Evolutionary conservation across 2,113 vertebrate species (phyloP).

Genomic region (Clinocottus analis): DNA sequence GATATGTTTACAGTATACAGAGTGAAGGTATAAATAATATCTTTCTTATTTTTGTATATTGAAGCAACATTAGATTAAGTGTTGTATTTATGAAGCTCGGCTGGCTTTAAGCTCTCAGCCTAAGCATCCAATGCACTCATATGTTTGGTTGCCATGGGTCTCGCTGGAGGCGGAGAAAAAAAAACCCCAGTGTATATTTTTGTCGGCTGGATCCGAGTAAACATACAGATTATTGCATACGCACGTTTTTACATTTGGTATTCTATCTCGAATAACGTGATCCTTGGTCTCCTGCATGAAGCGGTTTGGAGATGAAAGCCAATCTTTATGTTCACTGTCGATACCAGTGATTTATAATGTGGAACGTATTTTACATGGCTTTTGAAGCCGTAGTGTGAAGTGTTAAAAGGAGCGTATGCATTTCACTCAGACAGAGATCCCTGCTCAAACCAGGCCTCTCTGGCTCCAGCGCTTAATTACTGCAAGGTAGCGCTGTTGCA

Average conservation of each 20-base stretch:
- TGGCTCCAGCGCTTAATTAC: slow-evolving; percentile 49
- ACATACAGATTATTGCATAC: slow-evolving; percentile 26
- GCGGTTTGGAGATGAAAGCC: not conserved
- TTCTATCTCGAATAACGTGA: not conserved
- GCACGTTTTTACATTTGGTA: not conserved
- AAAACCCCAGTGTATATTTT: not conserved
- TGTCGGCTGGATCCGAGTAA: slow-evolving; percentile 16
- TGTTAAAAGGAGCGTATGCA: slow-evolving; percentile 49
- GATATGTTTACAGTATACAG: not conserved
- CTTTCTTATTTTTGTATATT: not conserved
- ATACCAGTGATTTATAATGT: slow-evolving; percentile 18
- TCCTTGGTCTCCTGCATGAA: not conserved
- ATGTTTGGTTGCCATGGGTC: slow-evolving; percentile 41
- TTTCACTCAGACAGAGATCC: slow-evolving; percentile 35
- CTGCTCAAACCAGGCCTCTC: slow-evolving; percentile 28
- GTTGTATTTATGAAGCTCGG: slow-evolving; percentile 10
- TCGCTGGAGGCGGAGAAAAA: slow-evolving; percentile 6
- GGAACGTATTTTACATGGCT: slow-evolving; percentile 13
- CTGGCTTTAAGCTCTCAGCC: slow-evolving; percentile 6
- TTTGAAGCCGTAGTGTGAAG: slow-evolving; percentile 22
- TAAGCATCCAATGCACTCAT: slow-evolving; percentile 8
- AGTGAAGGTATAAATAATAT: not conserved
- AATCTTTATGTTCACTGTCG: not conserved
- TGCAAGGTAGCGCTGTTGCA: slow-evolving; percentile 24
- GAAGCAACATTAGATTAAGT: not conserved